Conservation (phyloP, 2,113 vertebrate genomes). For the Hippocampus zosterae region DNA sequence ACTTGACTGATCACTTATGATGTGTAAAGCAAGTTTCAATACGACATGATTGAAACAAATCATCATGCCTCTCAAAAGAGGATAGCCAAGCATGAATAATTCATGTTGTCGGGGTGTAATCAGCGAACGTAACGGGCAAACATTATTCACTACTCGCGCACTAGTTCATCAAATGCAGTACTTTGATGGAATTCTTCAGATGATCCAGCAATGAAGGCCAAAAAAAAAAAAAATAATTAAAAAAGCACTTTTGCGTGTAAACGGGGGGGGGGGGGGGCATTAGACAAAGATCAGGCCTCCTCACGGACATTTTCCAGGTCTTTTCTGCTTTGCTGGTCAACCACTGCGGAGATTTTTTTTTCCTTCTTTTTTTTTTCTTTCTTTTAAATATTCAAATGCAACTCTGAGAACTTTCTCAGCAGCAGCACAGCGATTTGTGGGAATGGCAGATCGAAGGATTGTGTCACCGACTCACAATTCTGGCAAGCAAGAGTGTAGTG, state of each 20-base stretch:
- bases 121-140: neutral
- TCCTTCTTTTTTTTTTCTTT: neutral
- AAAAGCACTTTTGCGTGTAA: slow-evolving; percentile 8
- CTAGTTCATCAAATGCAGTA: slow-evolving; percentile 4
- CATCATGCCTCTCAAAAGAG: neutral
- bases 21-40: slow-evolving; percentile 1
- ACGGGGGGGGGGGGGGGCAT: slow-evolving; percentile 2
- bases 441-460: slow-evolving; percentile 25
- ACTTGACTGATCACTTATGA: neutral
- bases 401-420: slow-evolving; percentile 30
- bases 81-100: slow-evolving; percentile 2
- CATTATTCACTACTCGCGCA: neutral
- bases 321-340: slow-evolving; percentile 36
- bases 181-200: neutral
- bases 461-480: slow-evolving; percentile 58
- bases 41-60: slow-evolving; percentile 1
- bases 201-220: slow-evolving; percentile 11
- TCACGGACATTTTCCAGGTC: slow-evolving; percentile 9
- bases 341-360: slow-evolving; percentile 11
- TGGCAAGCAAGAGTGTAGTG: slow-evolving; percentile 50
- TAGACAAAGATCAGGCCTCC: slow-evolving; percentile 19
- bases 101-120: neutral
- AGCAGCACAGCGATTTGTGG: slow-evolving; percentile 9
- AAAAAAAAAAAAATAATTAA: neutral
- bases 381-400: slow-evolving; percentile 14